A percentile compares a stretch with the other conserved stretches of the same genome.
Conservation (phyloP, 2,113 vertebrate species). For the Lipotes vexillifer region DNA sequence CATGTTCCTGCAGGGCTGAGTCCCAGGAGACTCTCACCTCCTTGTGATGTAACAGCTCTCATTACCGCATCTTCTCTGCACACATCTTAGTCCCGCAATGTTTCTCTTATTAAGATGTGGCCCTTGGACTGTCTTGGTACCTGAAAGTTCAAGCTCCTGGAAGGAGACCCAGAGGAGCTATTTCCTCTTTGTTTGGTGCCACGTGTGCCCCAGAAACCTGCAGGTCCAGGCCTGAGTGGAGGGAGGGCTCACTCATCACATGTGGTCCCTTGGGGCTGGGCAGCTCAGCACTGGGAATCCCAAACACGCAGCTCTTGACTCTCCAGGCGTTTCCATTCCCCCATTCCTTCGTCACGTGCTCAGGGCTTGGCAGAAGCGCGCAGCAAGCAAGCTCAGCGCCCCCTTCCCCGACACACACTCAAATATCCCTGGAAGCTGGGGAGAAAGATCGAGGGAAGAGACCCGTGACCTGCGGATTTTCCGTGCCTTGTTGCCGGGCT, state of each 20-base stretch:
- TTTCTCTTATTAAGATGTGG: background rate
- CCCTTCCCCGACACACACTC: fast-evolving
- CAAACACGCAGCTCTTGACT: too few relatives aligned
- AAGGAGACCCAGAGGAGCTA: background rate
- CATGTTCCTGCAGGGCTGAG: fast-evolving
- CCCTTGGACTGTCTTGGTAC: too few relatives aligned
- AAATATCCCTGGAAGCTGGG: background rate
- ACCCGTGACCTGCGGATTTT: fast-evolving
- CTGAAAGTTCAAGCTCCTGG: background rate
- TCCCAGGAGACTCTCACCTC: too few relatives aligned
- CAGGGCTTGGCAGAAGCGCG: fast-evolving
- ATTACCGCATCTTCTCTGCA: fast-evolving
- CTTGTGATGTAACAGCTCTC: background rate
- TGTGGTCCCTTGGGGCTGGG: fast-evolving
- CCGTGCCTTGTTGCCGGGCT: too few relatives aligned
- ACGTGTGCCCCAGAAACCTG: too few relatives aligned
- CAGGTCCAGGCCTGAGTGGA: fast-evolving
- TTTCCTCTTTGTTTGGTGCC: background rate
- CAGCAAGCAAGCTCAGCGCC: background rate
- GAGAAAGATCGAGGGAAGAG: too few relatives aligned
- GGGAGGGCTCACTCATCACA: fast-evolving
- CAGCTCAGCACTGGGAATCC: fast-evolving
- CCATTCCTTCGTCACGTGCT: background rate
- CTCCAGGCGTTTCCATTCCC: fast-evolving
- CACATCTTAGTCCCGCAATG: background rate